Conservation (phyloP, 2,113 vertebrate genomes). For the Toxotes chatareus region DNA sequence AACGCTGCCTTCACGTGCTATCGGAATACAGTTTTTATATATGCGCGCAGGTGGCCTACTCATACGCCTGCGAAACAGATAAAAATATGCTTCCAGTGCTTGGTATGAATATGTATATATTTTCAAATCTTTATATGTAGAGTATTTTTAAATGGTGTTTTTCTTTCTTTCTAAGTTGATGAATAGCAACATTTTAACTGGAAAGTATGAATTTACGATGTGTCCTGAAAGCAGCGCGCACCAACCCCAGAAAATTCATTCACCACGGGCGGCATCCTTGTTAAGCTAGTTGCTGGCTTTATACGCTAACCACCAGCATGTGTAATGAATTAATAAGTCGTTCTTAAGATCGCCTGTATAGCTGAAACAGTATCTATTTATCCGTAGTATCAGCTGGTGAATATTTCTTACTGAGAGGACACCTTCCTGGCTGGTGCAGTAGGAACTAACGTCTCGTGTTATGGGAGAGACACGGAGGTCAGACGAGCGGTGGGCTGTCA, state of each 20-base stretch:
- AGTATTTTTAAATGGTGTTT: too few relatives aligned
- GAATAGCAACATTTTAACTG: neutral
- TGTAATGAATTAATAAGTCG: neutral
- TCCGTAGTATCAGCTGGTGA: neutral
- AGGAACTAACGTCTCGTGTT: slow-evolving; percentile 60
- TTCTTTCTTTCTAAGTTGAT: neutral
- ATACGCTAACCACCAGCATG: neutral
- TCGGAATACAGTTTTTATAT: neutral
- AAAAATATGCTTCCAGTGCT: neutral
- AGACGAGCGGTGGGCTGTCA: slow-evolving; percentile 67
- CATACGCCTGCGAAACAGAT: neutral
- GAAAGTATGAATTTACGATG: neutral
- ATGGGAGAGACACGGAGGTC: slow-evolving; percentile 78
- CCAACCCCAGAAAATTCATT: slow-evolving; percentile 47
- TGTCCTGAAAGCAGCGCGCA: slow-evolving; percentile 23
- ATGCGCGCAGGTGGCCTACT: neutral
- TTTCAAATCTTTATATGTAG: neutral
- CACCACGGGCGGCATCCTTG: slow-evolving; percentile 30
- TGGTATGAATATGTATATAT: neutral
- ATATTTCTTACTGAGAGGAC: neutral
- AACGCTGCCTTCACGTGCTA: neutral
- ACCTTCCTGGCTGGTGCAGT: neutral
- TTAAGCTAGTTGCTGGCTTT: slow-evolving; percentile 31
- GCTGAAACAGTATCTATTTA: neutral
- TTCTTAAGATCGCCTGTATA: neutral